Conservation (phyloP, 2,888 invertebrate species). For the Anthrax anthrax region DNA sequence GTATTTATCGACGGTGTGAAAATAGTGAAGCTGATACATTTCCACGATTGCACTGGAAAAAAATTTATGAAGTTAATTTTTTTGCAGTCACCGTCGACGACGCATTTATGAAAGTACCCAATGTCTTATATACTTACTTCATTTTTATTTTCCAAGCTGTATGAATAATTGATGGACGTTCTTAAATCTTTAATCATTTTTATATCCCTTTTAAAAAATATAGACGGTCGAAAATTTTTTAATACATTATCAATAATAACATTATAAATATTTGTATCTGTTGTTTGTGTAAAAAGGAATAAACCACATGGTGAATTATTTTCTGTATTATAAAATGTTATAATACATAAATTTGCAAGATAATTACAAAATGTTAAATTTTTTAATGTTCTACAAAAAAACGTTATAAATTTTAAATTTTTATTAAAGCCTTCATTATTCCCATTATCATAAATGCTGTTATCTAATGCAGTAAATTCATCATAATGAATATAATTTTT, state of each 20-base stretch:
- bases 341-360: slow-evolving; percentile 50
- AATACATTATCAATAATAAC: slow-evolving; percentile 24
- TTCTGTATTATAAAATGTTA: slow-evolving; percentile 40
- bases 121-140: neutral
- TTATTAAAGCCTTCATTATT: slow-evolving; percentile 11
- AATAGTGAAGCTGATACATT: no score
- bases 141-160: slow-evolving; percentile 5
- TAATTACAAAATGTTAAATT: slow-evolving; percentile 46
- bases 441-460: no score
- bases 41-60: no score
- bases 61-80: no score
- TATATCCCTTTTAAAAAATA: slow-evolving; percentile 28
- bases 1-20: no score
- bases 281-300: slow-evolving; percentile 28
- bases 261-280: slow-evolving; percentile 25
- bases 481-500: neutral
- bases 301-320: slow-evolving; percentile 36
- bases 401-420: slow-evolving; percentile 28
- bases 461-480: neutral
- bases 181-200: slow-evolving; percentile 15
- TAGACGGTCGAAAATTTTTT: slow-evolving; percentile 24
- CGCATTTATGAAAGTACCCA: no score
- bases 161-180: slow-evolving; percentile 11
- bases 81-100: no score
- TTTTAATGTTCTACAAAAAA: slow-evolving; percentile 31